Evolutionary conservation across 2,888 invertebrate species (phyloP).

Genomic region (Eueremaeus valkanovi): DNA sequence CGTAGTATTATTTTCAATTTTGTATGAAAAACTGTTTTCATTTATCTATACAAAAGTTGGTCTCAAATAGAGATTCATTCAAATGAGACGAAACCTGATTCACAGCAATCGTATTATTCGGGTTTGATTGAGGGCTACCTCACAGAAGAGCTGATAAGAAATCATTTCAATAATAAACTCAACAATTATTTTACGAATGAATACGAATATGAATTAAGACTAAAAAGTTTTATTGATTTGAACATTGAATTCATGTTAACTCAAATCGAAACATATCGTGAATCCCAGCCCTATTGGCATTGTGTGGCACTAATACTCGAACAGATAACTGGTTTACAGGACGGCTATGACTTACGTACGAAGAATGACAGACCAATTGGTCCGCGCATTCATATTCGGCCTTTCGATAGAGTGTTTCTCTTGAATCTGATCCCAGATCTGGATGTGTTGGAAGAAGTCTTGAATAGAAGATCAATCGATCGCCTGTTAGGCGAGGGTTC

Average conservation of each 20-base stretch:
- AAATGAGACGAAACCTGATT: not conserved
- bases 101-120: not conserved
- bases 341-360: not conserved
- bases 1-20: no score
- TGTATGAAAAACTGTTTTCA: no score
- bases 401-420: not conserved
- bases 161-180: not conserved
- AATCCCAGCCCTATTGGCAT: not conserved
- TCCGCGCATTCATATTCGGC: not conserved
- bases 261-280: not conserved
- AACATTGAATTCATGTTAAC: not conserved
- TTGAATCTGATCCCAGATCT: not conserved
- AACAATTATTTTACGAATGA: not conserved
- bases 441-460: not conserved
- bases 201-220: not conserved
- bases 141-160: not conserved
- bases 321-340: constrained; percentile 14
- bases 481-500: not conserved
- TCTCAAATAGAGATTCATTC: not conserved
- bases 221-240: not conserved
- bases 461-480: not conserved
- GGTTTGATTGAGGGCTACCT: not conserved
- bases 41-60: no score
- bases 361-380: not conserved
- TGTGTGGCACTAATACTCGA: not conserved